phyloP scores from a whole-genome alignment of 2,888 invertebrate genomes.

The Clanis bilineata region DNA sequence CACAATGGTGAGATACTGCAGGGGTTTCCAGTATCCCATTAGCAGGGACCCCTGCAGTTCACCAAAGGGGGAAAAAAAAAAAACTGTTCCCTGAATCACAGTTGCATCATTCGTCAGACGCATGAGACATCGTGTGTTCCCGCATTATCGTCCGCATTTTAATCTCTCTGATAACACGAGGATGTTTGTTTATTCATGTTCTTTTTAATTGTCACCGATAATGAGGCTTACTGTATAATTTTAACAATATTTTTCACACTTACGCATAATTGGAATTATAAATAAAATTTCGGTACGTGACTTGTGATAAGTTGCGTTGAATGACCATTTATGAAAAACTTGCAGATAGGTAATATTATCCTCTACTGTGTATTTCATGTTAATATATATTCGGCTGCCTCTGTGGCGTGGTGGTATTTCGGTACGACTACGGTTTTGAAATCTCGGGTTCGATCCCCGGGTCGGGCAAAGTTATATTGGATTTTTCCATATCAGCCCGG shows the following conservation, averaged over 20 bases:
- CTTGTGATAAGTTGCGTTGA: not conserved
- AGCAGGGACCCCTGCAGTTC: too few relatives aligned
- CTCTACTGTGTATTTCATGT: too few relatives aligned
- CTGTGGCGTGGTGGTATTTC: too few relatives aligned
- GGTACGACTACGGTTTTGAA: too few relatives aligned
- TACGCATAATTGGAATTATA: not conserved
- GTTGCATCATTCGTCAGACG: constrained; percentile 1
- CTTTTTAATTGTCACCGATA: not conserved
- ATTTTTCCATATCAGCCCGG: too few relatives aligned
- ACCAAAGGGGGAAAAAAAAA: too few relatives aligned
- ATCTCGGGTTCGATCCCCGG: too few relatives aligned
- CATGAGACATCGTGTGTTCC: constrained; percentile 10
- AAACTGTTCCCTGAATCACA: not conserved
- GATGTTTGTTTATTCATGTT: not conserved
- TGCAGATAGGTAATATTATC: not conserved
- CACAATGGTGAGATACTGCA: too few relatives aligned
- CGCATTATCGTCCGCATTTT: not conserved
- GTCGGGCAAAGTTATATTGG: too few relatives aligned
- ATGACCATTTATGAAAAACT: not conserved
- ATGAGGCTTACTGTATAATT: not conserved
- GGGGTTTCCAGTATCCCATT: too few relatives aligned
- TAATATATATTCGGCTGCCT: too few relatives aligned
- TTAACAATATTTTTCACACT: not conserved
- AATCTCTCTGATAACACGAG: not conserved
- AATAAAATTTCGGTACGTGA: not conserved